These are phyloP conservation scores for Brachyhypopomus occidentalis DNA, from an alignment of 2,113 vertebrate species.

Conservation along the genomic window DNA sequence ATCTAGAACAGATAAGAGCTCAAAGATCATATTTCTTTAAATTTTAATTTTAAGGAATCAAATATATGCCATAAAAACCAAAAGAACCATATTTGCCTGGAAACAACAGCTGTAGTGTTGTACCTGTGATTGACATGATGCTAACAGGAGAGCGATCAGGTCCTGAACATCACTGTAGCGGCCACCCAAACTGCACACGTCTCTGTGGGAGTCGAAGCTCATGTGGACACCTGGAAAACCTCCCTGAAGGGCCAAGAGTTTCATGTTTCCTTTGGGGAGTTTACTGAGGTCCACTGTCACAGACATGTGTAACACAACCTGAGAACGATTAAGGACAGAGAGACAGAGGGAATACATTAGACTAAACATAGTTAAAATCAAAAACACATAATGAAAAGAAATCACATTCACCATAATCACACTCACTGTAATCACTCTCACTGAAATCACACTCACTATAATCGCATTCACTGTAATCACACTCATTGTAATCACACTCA, in stretches of 20 bases:
- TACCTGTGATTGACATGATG: conserved; percentile 43
- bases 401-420: no score
- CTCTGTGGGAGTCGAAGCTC: conserved; percentile 48
- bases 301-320: conserved; percentile 26
- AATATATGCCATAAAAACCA: no score
- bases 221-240: conserved; percentile 50
- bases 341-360: neutral
- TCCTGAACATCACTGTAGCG: conserved; percentile 63
- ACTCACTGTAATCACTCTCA: no score
- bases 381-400: neutral
- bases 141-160: conserved; percentile 62
- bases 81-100: no score
- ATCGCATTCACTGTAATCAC: no score
- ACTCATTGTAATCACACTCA: no score
- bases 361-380: neutral
- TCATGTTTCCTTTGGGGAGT: conserved; percentile 59
- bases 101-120: neutral
- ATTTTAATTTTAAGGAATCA: no score
- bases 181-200: conserved; percentile 61
- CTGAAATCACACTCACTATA: no score
- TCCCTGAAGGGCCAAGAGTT: conserved; percentile 57
- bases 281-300: conserved; percentile 63
- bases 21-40: no score
- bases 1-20: no score
- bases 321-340: neutral